Evolutionary conservation across 2,888 invertebrate genomes (phyloP).

Genomic region (Eilema depressum): DNA sequence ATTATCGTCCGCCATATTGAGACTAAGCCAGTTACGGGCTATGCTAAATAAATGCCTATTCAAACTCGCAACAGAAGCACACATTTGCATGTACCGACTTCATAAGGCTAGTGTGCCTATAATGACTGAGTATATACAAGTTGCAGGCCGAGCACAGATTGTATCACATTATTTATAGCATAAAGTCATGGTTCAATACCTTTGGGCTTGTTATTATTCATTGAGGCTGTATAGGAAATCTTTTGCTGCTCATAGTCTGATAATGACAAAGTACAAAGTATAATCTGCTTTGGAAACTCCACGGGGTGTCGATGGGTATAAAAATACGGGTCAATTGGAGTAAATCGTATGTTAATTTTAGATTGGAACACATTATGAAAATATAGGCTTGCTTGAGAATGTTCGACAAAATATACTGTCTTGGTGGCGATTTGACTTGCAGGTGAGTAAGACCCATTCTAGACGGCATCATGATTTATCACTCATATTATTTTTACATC

Average conservation of each 20-base stretch:
- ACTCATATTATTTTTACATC: too few relatives aligned
- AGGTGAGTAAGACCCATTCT: neutral
- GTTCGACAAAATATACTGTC: neutral
- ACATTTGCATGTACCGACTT: conserved; percentile 62
- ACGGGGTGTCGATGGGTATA: conserved; percentile 26
- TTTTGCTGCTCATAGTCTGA: conserved; percentile 51
- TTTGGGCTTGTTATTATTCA: conserved; percentile 75
- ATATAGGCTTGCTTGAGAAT: neutral
- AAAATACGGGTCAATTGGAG: conserved; percentile 28
- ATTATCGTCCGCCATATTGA: conserved; percentile 34
- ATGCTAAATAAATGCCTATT: conserved; percentile 65
- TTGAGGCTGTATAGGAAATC: conserved; percentile 63
- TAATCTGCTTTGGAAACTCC: conserved; percentile 33
- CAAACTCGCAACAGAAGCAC: conserved; percentile 58
- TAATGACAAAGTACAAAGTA: conserved; percentile 51
- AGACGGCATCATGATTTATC: too few relatives aligned
- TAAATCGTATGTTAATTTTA: conserved; percentile 7
- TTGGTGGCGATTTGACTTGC: neutral
- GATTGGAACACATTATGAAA: neutral
- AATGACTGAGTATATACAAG: conserved; percentile 52
- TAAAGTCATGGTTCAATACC: conserved; percentile 74
- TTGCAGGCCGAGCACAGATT: conserved; percentile 65
- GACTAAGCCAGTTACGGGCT: conserved; percentile 46
- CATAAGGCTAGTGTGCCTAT: conserved; percentile 47
- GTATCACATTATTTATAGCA: conserved; percentile 76